Base-by-base conservation (phyloP, 1,140 invertebrate genomes). In the Varroa destructor region DNA sequence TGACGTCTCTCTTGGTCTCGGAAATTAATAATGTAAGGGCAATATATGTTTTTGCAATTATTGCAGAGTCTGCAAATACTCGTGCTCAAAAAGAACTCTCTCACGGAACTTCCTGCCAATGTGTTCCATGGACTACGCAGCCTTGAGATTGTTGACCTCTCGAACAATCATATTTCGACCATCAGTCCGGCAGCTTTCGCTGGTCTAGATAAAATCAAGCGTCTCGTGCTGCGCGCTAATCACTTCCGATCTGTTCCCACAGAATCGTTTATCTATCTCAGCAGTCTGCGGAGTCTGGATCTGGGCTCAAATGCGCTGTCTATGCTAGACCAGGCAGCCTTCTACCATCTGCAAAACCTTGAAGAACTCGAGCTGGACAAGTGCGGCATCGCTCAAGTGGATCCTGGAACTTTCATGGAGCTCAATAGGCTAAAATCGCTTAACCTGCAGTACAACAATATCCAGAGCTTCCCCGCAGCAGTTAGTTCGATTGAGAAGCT, bases 181-280 rank as follows among this genome's bases (percentile, higher is more conserved):
- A 87, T 94, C 12, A 87, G 90, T 76, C 83, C 86, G 0, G 84
- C 84, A 72, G 88, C 90, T 1, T 90, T 94, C 76, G 84, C 86
- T 58, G 89, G 89, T 1, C 78, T 94, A 25, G 80, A 82, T 0
- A 85, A 86, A 1, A 82, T 94, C 43, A 81, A 88, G 70, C 86
- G 88, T 0, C 80, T 95, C 0, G 88, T 89, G 76, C 80, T 94
- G 57, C 88, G 91, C 75, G 89, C 92, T 77, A 95, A 94, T 79
- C 86, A 88, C 70, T 80, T 93, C 54, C 86, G 83, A 73, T 81
- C 84, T 25, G 73, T 81, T 64, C 75, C 76, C 6, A 88, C 87
- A 1, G 76, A 83, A 8, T 85, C 88, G 0, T 86, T 90, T 73
- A 83, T 84, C 12, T 83, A 86, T 0, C 78, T 91, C 73, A 85